A percentile compares a stretch with the other conserved stretches of the same genome.
phyloP scores from a whole-genome alignment of 2,113 vertebrate genomes.

The Amblyopsis rosae region DNA sequence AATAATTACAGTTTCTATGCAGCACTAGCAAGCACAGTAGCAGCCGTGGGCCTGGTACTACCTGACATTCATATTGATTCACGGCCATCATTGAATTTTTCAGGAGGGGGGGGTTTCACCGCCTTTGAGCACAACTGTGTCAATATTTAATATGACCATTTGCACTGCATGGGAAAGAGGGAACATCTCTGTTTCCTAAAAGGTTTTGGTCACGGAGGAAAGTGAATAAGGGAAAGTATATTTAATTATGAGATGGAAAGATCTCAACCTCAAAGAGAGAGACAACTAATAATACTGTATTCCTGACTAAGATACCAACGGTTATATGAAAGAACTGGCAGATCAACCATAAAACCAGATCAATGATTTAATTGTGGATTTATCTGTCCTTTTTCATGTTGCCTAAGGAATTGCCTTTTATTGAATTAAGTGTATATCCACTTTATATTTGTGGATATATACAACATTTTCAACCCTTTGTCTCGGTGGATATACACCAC shows the following conservation, averaged over 20 bases:
- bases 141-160: constrained; percentile 51
- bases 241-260: constrained; percentile 15
- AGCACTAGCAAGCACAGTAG: constrained; percentile 1
- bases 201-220: not conserved
- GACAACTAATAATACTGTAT: too few relatives aligned
- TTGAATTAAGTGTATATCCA: too few relatives aligned
- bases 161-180: constrained; percentile 12
- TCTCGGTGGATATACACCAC: too few relatives aligned
- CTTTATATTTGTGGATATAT: too few relatives aligned
- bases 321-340: not conserved
- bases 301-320: not conserved
- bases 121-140: constrained; percentile 49
- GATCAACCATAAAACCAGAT: not conserved
- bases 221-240: not conserved
- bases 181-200: constrained; percentile 18
- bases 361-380: too few relatives aligned
- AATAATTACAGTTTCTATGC: constrained; percentile 9
- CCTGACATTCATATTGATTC: not conserved
- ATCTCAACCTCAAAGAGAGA: not conserved
- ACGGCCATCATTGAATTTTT: not conserved
- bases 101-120: not conserved
- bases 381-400: too few relatives aligned
- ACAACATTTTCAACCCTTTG: too few relatives aligned
- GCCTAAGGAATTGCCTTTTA: too few relatives aligned
- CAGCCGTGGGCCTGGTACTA: constrained; percentile 1